Evolutionary conservation across 1,140 invertebrate species (phyloP), one percentile per base, ranked within the genome.

Genomic region (Asobara japonica): DNA sequence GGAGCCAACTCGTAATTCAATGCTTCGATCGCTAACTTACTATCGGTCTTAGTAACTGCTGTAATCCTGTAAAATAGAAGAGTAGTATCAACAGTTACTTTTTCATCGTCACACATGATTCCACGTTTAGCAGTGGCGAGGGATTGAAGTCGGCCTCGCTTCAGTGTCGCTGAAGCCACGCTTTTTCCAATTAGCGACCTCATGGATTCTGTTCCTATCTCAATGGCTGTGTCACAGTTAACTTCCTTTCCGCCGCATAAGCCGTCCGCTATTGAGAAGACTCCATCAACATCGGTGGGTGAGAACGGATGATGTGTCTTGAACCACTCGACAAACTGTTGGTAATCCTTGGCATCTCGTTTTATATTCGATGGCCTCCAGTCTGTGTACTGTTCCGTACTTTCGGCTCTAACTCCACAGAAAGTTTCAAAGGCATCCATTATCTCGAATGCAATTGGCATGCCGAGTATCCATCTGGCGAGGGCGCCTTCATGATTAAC

Each of bases 1-100:
- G 81, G 80, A 18, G 77, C 71, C 6, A 87, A 74, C 75, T 87
- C 82, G 77, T 82, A 83, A 65, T 76, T 62, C n/a, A 86, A 80
- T 73, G 77, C 83, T 67, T 80, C 75, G 78, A 82, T 75, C 41
- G 84, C 71, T 74, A 51, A 83, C 66, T 85, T 72, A 74, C 78
- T 73, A 60, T 71, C 45, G 51, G 70, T 36, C 30, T 72, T 69
- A 16, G 76, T 70, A 66, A 77, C 73, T 60, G 77, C 72, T 41
- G 64, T 69, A 27, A 62, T 70, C n/a, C 85, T 84, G 60, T 81
- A 73, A 79, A 87, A 84, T 75, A 84, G 86, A 18, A 25, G 33
- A 18, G 38, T 25, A 4, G 5, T 45, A 27, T 45, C 13, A 22
- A 48, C 18, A 20, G 16, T 16, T 3, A 18, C 16, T 1, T 0